Base-by-base conservation (phyloP, 2,888 invertebrate genomes). In the Melanchra persicariae region DNA sequence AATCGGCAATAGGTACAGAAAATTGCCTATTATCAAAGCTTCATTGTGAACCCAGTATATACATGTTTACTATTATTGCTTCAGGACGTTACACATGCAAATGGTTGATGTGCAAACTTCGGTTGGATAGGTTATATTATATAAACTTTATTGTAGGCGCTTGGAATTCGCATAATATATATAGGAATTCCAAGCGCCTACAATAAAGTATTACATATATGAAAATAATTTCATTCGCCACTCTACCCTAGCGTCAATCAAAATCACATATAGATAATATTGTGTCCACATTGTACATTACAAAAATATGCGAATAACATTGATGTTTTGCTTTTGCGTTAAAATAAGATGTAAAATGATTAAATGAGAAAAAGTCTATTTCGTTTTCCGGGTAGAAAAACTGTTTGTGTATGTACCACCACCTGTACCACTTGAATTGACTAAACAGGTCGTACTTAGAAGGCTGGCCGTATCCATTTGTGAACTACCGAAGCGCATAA, bases 381-480 rank as follows among this genome's bases (percentile, higher is more conserved):
- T 37, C 22, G 10, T 58, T 26, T 61, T 65, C 61, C 70, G 37
- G 59, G 15, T 71, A 68, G 22, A 66, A 79, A 81, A 70, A 67
- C 51, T n/a, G 22, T 68, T 64, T 40, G 40, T 70, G 65, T 68
- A 0, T 68, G 74, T 78, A n/a, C n/a, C n/a, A n/a, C n/a, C n/a
- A n/a, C 65, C 65, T 70, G 64, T 58, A 65, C 47, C 24, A 49
- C 52, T 57, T 15, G 30, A 62, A 62, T 65, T 59, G 19, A 47
- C 26, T 24, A n/a, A 66, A 59, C 79, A 67, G 69, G 82, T 63
- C 57, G 34, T 45, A 34, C 37, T 60, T 47, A 79, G 67, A 74
- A 74, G 65, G 70, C 10, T 24, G 57, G 19, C 26, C 24, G 30
- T 74, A 52, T 49, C 79, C 79, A 82, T 82, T 68, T 69, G 34